Conservation (phyloP, 2,888 invertebrate genomes). For the Epiblema foenella region DNA sequence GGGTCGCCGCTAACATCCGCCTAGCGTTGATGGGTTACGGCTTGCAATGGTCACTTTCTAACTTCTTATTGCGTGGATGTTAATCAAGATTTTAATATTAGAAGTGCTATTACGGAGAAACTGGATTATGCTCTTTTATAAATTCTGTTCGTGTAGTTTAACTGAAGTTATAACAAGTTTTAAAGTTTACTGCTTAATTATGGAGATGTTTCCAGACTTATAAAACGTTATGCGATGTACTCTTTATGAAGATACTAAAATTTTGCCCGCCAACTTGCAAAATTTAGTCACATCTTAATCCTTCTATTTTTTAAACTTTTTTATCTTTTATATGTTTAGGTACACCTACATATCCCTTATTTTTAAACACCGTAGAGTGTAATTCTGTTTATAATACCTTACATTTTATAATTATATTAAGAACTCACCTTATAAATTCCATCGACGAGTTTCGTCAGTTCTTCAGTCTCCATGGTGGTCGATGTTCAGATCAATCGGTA, state of each 20-base stretch:
- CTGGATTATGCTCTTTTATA: background rate
- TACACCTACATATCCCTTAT: no score
- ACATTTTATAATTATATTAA: constrained; percentile 20
- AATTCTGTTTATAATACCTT: no score
- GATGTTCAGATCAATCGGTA: constrained; percentile 66
- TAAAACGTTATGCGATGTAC: background rate
- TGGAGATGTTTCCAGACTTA: constrained; percentile 2
- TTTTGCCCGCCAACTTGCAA: no score
- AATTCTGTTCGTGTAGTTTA: background rate
- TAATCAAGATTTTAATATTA: constrained; percentile 16
- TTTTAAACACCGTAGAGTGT: no score
- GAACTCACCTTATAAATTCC: constrained; percentile 93
- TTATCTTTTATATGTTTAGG: no score
- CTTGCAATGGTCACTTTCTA: constrained; percentile 51
- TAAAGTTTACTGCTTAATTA: background rate
- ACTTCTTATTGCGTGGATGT: constrained; percentile 38
- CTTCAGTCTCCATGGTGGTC: constrained; percentile 91
- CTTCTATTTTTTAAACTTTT: no score
- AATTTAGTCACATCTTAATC: no score
- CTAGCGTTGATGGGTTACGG: background rate
- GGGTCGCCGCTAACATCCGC: constrained; percentile 17
- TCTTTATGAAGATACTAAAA: background rate
- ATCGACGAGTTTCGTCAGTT: constrained; percentile 95
- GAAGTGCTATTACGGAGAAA: constrained; percentile 11
- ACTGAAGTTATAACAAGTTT: constrained; percentile 14